Evolutionary conservation across 2,113 vertebrate genomes (phyloP).

Genomic region (Alethe castanea): DNA sequence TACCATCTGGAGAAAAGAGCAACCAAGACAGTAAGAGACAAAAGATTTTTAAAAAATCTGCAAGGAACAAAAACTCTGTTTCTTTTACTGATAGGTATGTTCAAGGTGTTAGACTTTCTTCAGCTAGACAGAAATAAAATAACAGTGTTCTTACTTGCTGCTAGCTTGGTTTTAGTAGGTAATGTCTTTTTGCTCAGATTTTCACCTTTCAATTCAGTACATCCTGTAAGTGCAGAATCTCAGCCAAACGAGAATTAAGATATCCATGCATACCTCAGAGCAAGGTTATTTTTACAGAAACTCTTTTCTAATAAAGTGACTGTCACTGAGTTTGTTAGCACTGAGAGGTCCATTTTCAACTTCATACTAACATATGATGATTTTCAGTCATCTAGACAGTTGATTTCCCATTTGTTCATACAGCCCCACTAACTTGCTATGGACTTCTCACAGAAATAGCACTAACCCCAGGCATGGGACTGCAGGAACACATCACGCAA

Average conservation of each 20-base stretch:
- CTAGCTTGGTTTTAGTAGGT: not conserved
- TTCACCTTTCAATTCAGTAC: not conserved
- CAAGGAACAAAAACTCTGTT: not conserved
- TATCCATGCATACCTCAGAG: not conserved
- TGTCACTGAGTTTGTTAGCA: not conserved
- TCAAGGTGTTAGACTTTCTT: not conserved
- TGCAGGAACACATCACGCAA: not conserved
- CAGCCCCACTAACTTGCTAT: not conserved
- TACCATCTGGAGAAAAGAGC: not conserved
- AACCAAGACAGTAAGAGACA: not conserved
- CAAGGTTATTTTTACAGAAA: not conserved
- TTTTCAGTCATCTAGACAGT: fast-evolving
- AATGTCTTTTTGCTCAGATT: not conserved
- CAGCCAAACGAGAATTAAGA: not conserved
- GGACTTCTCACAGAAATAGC: not conserved
- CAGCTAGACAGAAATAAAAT: not conserved
- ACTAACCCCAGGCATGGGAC: not conserved
- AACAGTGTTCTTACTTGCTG: not conserved
- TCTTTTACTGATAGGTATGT: not conserved
- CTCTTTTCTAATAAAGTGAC: not conserved
- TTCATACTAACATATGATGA: not conserved
- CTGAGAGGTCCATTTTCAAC: not conserved
- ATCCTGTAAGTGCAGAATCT: not conserved
- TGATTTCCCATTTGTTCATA: not conserved
- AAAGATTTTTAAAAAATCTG: not conserved